Base-by-base conservation (phyloP, 2,113 vertebrate genomes). In the Myanophis thanlyinensis region DNA sequence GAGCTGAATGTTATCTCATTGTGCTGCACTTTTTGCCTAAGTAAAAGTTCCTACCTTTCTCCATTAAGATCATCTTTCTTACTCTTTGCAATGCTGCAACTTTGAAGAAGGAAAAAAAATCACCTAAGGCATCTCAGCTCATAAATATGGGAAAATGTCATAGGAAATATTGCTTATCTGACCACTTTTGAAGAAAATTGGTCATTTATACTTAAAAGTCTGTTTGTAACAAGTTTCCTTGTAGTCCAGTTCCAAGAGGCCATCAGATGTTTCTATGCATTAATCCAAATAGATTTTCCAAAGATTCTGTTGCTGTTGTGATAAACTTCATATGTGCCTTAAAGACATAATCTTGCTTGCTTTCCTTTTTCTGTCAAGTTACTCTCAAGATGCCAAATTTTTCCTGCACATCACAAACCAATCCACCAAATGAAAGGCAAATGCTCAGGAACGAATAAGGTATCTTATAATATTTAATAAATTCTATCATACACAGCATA, bases 391-490 rank as follows among this genome's bases (percentile, higher is more conserved):
- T 15, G 4, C 52, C 18, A 54, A 27, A 8, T 53, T 44, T 53
- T 67, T 91, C 46, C 86, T 91, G 46, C 13, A 84, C 73, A 89
- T 59, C 62, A 91, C 85, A 84, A 67, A 35, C 90, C 18, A 84
- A 25, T 30, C n/a, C 12, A 18, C 51, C 67, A 85, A 91, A 85
- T 80, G 30, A 91, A 90, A 89, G 87, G 22, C 53, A 62, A 47
- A 46, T 90, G 87, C 35, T 67, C 87, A 62, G 84, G 44, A 87
- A 47, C 87, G 91, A 51, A 44, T 67, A 56, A 87, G 80, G 67
- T 80, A 30, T 48, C 88, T 93, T 89, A 46, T 56, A 91, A 35
- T 47, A 91, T 92, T 90, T 80, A 90, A 53, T 18, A 11, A 47
- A 80, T 20, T 11, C 40, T 40, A 13, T 35, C 54, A 30, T n/a